Conservation (phyloP, 2,113 vertebrate species). For the Theropithecus gelada region DNA sequence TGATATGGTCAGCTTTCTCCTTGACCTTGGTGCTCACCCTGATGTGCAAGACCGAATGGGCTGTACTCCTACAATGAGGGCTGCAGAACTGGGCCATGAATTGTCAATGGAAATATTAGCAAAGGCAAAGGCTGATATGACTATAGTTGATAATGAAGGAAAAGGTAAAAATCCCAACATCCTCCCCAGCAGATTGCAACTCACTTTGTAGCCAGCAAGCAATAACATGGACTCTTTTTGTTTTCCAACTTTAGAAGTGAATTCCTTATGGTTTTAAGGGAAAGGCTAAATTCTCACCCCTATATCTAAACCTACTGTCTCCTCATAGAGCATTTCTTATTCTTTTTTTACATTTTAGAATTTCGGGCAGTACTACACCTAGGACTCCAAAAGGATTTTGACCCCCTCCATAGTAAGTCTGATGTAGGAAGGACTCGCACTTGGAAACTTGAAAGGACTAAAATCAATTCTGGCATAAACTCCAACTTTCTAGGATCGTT, state of each 20-base stretch:
- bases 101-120: slow-evolving; percentile 86
- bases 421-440: background rate
- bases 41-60: slow-evolving; percentile 90
- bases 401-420: background rate
- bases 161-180: slow-evolving; percentile 85
- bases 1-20: slow-evolving; percentile 90
- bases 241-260: background rate
- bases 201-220: background rate
- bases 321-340: background rate
- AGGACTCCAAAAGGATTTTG: background rate
- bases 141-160: slow-evolving; percentile 89
- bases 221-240: background rate
- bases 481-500: background rate
- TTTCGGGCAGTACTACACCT: background rate
- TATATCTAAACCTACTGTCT: background rate
- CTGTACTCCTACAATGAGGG: slow-evolving; percentile 90
- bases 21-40: slow-evolving; percentile 87
- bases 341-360: background rate
- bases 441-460: background rate
- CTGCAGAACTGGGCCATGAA: slow-evolving; percentile 91
- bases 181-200: background rate
- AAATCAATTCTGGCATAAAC: background rate
- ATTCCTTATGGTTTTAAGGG: background rate
- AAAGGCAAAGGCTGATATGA: slow-evolving; percentile 88
- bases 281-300: background rate